Evolutionary conservation across 2,888 invertebrate species (phyloP), one percentile per base, ranked within the genome.

Genomic region (Ischnura elegans): DNA sequence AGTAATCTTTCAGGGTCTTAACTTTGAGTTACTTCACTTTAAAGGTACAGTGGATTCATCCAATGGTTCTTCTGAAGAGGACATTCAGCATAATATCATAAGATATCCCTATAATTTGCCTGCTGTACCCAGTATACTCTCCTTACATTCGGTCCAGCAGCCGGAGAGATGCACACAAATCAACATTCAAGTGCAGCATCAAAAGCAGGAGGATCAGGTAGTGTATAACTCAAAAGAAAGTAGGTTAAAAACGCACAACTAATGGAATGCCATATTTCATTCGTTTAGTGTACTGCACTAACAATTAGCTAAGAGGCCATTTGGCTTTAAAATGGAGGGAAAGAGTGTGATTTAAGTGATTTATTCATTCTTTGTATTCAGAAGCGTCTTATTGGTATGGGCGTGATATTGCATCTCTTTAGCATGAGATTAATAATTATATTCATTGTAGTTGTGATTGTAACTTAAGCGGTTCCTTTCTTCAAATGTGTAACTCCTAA

Each of bases 11-110:
- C 61, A 61, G 25, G n/a, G n/a, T n/a, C n/a, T 25, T 61, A 25
- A 5, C n/a, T 25, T 45, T n/a, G n/a, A 25, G 21, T 25, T 46
- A n/a, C 21, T 10, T 43, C 10, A 8, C 25, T n/a, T 90, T 43
- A 19, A 10, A 61, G 61, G 55, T 36, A 25, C 45, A 25, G 90
- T 55, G 19, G 55, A 90, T 4, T 61, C 90, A 43, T 90, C 90
- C 25, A 51, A 36, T 61, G 90, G 42, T 10, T 61, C 47, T 90
- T 61, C 61, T 25, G 90, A 90, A 51, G 90, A 90, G 25, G 61
- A 66, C 43, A 43, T 90, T n/a, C 61, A 61, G 13, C 90, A 5
- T 10, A 61, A 19, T 19, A 90, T 90, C 2, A 90, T 90, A 29
- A 61, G 45, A 10, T 90, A 29, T 6, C 90, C 66, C 0, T 90